Percentiles rank a stretch among this genome's conserved stretches.
Evolutionary conservation across 2,888 invertebrate genomes (phyloP).

Genomic region (Platycheirus albimanus): DNA sequence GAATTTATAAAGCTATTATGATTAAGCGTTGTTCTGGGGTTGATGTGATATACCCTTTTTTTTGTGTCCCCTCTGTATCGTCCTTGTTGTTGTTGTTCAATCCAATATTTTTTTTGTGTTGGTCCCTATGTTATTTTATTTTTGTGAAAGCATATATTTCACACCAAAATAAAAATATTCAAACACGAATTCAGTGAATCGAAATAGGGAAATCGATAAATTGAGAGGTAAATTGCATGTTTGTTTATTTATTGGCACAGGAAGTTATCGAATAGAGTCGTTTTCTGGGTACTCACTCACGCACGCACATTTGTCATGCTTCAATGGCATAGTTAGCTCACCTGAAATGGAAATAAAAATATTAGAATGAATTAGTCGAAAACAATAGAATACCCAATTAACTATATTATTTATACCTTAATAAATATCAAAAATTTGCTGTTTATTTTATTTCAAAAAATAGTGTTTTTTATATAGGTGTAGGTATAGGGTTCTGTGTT

Average conservation of each 20-base stretch:
- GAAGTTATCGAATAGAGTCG: constrained; percentile 38
- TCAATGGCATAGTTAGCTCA: constrained; percentile 40
- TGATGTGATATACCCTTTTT: constrained; percentile 11
- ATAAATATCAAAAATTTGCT: no score
- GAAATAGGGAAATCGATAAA: constrained; percentile 49
- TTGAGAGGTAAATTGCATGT: constrained; percentile 54
- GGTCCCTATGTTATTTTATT: background rate
- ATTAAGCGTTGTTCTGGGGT: constrained; percentile 20
- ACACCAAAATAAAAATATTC: constrained; percentile 26
- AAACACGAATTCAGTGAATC: constrained; percentile 52
- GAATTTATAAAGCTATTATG: background rate
- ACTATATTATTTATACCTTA: constrained; percentile 7
- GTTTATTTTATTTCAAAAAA: no score
- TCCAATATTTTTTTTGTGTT: background rate
- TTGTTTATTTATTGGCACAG: constrained; percentile 50
- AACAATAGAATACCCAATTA: constrained; percentile 19
- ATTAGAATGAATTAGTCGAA: constrained; percentile 7
- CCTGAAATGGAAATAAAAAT: constrained; percentile 51
- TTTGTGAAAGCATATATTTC: constrained; percentile 19
- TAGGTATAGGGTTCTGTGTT: no score
- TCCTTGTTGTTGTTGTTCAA: background rate
- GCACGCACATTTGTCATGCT: constrained; percentile 30
- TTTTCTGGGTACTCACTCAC: constrained; percentile 48
- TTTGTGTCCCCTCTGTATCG: background rate
- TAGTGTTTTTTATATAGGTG: no score